Percentiles rank a stretch among this genome's conserved stretches.
These are phyloP conservation scores for Aradus depressus DNA, from an alignment of 2,888 invertebrate genomes.

Conservation along the genomic window DNA sequence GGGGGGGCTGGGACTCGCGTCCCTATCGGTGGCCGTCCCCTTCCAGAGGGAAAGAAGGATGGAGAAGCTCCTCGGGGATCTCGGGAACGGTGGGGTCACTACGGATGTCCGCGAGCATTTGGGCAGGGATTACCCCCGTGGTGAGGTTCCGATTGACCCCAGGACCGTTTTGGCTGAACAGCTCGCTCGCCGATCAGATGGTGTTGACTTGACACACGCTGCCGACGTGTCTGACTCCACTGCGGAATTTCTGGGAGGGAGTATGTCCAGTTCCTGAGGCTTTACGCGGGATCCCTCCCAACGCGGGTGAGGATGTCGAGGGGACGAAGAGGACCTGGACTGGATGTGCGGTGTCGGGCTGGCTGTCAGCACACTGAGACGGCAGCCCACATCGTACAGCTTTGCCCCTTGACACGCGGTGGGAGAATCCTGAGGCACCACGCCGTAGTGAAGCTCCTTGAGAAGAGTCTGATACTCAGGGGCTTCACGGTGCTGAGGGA, in stretches of 20 bases:
- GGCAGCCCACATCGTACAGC: constrained; percentile 34
- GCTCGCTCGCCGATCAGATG: not conserved
- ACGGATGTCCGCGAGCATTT: not conserved
- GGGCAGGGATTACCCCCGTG: not conserved
- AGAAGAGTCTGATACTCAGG: too few species aligned
- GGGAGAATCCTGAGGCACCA: constrained; percentile 34
- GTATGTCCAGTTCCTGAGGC: too few species aligned
- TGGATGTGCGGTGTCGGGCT: constrained; percentile 32
- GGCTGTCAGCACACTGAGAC: constrained; percentile 34
- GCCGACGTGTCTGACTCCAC: constrained; percentile 7
- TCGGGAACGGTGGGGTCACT: not conserved
- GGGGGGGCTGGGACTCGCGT: constrained; percentile 27
- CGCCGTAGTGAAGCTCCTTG: not conserved
- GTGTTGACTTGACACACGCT: not conserved
- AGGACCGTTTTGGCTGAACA: not conserved
- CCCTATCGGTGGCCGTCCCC: constrained; percentile 21
- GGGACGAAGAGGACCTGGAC: constrained; percentile 22
- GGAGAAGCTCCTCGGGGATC: constrained; percentile 25
- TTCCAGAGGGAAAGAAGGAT: constrained; percentile 28
- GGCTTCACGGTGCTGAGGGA: not conserved
- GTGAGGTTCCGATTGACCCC: not conserved
- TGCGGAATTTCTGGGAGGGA: too few species aligned
- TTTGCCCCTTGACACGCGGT: constrained; percentile 35
- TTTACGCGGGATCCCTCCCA: constrained; percentile 34
- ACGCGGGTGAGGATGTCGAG: constrained; percentile 30